Conservation (phyloP, 35 echinoderm and acorn worm species). For the Apostichopus californicus region DNA sequence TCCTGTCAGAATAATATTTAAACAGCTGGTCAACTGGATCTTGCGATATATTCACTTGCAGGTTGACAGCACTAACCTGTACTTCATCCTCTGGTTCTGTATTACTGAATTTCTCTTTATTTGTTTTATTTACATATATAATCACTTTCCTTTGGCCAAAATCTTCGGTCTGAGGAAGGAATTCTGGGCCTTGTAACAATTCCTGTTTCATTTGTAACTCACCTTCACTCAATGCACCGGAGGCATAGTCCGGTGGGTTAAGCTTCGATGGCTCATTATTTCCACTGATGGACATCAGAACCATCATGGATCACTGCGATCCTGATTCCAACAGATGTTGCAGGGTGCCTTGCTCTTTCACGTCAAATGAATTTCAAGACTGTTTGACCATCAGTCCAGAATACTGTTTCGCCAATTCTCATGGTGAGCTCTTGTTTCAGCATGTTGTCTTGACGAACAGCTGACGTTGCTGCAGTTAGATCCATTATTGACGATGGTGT, state of each 20-base stretch:
- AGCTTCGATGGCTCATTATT: constrained; percentile 34
- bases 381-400: constrained; percentile 72
- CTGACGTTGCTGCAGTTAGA: constrained; percentile 49
- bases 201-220: constrained; percentile 8
- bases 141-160: constrained; percentile 35
- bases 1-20: constrained; percentile 49
- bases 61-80: background rate
- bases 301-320: constrained; percentile 52
- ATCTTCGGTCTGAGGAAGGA: background rate
- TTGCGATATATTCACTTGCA: background rate
- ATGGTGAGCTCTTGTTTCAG: constrained; percentile 52
- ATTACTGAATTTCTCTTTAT: background rate
- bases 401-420: constrained; percentile 32
- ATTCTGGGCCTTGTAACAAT: constrained; percentile 43
- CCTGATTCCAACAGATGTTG: constrained; percentile 57
- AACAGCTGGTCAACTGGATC: constrained; percentile 27
- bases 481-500: constrained; percentile 40
- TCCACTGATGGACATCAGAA: constrained; percentile 23
- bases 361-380: constrained; percentile 60
- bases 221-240: constrained; percentile 54
- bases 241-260: constrained; percentile 69
- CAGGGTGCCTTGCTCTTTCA: constrained; percentile 51
- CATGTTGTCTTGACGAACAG: constrained; percentile 48
- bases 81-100: background rate
- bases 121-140: background rate